phyloP scores from a whole-genome alignment of 2,888 invertebrate species.

The Galeruca laticollis region DNA sequence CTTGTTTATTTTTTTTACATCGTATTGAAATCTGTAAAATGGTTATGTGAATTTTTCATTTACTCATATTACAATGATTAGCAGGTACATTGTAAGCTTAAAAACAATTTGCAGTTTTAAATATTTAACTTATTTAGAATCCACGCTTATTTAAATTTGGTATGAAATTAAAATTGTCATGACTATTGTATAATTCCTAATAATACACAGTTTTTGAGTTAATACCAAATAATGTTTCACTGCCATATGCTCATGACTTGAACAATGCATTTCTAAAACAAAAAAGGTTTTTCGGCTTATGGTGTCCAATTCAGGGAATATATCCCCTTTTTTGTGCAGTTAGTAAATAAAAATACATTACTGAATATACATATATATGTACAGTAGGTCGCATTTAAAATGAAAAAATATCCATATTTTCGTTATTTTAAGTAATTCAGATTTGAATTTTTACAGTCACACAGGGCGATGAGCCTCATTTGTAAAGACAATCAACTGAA shows the following conservation, averaged over 20 bases:
- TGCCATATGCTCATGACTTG: constrained; percentile 29
- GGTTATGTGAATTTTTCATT: constrained; percentile 13
- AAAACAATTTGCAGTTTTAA: constrained; percentile 22
- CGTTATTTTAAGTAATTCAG: too few relatives aligned
- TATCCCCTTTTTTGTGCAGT: background rate
- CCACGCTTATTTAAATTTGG: constrained; percentile 9
- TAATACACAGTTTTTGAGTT: constrained; percentile 4
- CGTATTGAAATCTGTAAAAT: background rate
- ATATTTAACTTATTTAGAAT: constrained; percentile 6
- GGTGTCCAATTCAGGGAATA: constrained; percentile 15
- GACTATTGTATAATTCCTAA: constrained; percentile 26
- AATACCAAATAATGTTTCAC: constrained; percentile 32
- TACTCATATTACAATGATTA: constrained; percentile 21
- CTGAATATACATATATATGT: background rate
- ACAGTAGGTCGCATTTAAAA: too few relatives aligned
- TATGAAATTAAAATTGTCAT: constrained; percentile 20
- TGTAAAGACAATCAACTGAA: too few relatives aligned
- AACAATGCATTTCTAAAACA: constrained; percentile 15
- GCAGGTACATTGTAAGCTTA: constrained; percentile 25
- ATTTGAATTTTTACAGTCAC: too few relatives aligned
- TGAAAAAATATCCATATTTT: too few relatives aligned
- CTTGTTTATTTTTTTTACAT: constrained; percentile 2
- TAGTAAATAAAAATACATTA: background rate
- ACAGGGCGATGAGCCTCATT: too few relatives aligned
- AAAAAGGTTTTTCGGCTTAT: constrained; percentile 27